phyloP scores from a whole-genome alignment of 2,797 vertebrate genomes.

The Enteromius argenteus region DNA sequence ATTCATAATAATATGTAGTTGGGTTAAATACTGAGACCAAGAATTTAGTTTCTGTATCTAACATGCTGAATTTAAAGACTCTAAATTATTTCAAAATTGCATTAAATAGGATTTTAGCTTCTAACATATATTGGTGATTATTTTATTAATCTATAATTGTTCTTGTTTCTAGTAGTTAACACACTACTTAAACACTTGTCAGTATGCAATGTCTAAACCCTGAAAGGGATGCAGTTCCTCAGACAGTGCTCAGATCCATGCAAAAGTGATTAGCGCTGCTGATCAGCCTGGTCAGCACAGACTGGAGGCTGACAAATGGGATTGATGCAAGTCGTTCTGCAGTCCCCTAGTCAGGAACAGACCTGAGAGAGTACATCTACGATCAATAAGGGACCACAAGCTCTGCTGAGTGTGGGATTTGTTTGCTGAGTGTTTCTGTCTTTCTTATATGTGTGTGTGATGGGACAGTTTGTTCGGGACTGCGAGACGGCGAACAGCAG shows the following conservation, averaged over 20 bases:
- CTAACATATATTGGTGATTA: not conserved
- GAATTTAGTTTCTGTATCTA: not conserved
- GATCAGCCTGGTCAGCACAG: constrained; percentile 72
- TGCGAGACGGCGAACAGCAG: constrained; percentile 70
- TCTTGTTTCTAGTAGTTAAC: constrained; percentile 18
- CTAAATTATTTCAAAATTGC: not conserved
- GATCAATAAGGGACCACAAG: constrained; percentile 72
- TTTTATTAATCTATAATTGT: not conserved
- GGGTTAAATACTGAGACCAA: not conserved
- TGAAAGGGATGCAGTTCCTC: constrained; percentile 60
- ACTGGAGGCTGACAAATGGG: constrained; percentile 72
- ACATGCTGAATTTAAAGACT: not conserved
- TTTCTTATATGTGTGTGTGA: constrained; percentile 21
- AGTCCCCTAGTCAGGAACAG: constrained; percentile 23
- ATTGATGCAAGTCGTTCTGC: constrained; percentile 58
- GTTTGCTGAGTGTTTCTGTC: constrained; percentile 40
- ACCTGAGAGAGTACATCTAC: constrained; percentile 20
- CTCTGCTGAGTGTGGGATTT: constrained; percentile 70
- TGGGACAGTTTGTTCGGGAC: constrained; percentile 73
- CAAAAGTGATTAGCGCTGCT: constrained; percentile 70
- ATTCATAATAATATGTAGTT: not conserved
- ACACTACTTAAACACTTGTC: constrained; percentile 21
- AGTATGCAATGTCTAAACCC: constrained; percentile 42
- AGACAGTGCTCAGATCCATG: constrained; percentile 70
- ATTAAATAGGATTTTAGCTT: not conserved